Base-by-base conservation (phyloP, 2,888 invertebrate genomes). In the Stegophylla sp. region DNA sequence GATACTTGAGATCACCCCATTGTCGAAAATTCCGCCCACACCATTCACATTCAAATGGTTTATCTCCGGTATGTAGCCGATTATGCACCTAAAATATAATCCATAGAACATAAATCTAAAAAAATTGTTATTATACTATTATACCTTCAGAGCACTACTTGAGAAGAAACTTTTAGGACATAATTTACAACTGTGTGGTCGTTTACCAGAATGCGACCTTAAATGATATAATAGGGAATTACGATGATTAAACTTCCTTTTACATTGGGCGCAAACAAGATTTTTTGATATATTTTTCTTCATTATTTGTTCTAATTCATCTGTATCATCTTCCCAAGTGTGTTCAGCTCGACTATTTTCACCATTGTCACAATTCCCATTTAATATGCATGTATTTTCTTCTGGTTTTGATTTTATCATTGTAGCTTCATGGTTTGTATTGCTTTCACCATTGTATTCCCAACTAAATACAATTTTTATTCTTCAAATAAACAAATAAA, bases 1-100 rank as follows among this genome's bases (percentile, higher is more conserved):
- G 95, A 86, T 95, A 94, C 85, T 94, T 94, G 72, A 95, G 89
- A 86, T 95, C 95, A 82, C 94, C 94, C 93, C 94, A 94, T 86
- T 95, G 95, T 0, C 95, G 89, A 87, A 95, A 95, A 84, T 91
- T 90, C 3, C 91, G 89, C 1, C 92, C 92, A 86, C 95, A 95
- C 83, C 90, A 89, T 59, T 92, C 91, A 85, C 95, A 96, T 84
- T 92, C 91, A 87, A 92, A 94, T 0, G 95, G 95, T 83, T 93
- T 93, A 85, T 92, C 92, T n/a, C 92, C 94, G 83, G 92, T 92
- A 87, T 96, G 95, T 26, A 93, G 89, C 28, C 94, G 89, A 84
- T 91, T 89, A 86, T 96, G 95, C 1, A 93, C 90, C 91, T 92
- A 83, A 1, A 84, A 43, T 10, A 71, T 72, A 82, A 82, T 43